Evolutionary conservation across 2,888 invertebrate species (phyloP).

Genomic region (Agrotis ipsilon): DNA sequence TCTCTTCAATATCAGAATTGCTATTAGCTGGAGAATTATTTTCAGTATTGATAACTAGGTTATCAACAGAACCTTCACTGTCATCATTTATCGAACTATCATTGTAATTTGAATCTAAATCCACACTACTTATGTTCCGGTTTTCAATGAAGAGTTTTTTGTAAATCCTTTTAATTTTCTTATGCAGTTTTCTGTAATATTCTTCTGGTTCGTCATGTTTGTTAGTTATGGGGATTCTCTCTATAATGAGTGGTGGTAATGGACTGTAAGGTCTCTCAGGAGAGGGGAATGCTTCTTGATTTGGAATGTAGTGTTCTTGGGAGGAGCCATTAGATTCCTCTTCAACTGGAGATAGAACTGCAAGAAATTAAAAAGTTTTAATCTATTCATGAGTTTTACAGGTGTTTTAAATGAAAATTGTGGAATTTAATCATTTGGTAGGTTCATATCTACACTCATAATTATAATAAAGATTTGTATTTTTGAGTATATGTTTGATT

Average conservation of each 20-base stretch:
- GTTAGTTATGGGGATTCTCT: constrained; percentile 57
- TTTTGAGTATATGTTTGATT: too few relatives aligned
- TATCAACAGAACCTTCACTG: not conserved
- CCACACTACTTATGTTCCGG: constrained; percentile 18
- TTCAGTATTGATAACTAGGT: not conserved
- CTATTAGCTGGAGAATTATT: not conserved
- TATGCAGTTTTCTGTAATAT: constrained; percentile 65
- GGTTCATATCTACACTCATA: too few relatives aligned
- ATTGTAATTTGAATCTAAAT: constrained; percentile 14
- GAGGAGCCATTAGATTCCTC: constrained; percentile 61
- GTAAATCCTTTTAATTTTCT: constrained; percentile 65
- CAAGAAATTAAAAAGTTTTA: not conserved
- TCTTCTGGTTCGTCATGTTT: constrained; percentile 69
- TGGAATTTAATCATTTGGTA: too few relatives aligned
- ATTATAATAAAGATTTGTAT: too few relatives aligned
- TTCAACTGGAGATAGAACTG: constrained; percentile 69
- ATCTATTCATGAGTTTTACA: too few relatives aligned
- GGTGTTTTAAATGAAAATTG: too few relatives aligned
- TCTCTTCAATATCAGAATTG: constrained; percentile 5
- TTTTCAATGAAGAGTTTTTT: constrained; percentile 66
- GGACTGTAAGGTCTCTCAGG: constrained; percentile 52
- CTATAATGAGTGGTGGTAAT: constrained; percentile 72
- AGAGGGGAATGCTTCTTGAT: constrained; percentile 4
- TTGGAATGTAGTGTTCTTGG: not conserved
- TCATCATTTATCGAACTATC: constrained; percentile 5